Conservation (phyloP, 1,140 invertebrate genomes). For the Campodea augens region DNA sequence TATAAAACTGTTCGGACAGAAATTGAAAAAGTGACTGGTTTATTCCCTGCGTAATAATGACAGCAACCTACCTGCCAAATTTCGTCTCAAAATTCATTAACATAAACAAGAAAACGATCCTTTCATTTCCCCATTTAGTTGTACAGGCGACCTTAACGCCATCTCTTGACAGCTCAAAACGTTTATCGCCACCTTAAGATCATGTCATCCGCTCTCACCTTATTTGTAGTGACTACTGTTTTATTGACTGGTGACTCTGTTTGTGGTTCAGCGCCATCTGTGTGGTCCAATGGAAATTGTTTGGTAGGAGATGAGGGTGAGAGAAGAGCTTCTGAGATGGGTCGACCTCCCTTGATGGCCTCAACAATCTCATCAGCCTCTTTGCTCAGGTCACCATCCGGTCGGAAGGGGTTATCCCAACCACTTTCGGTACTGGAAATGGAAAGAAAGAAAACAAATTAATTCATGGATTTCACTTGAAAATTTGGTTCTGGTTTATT, state of each 20-base stretch:
- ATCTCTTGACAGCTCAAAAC: too few species aligned
- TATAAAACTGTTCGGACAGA: too few species aligned
- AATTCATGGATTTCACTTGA: neutral
- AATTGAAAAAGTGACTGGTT: too few species aligned
- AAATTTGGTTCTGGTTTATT: too few species aligned
- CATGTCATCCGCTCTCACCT: too few species aligned
- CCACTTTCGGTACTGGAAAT: slow-evolving; percentile 73
- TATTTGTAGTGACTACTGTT: neutral
- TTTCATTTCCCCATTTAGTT: too few species aligned
- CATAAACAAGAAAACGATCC: too few species aligned
- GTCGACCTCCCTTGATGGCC: slow-evolving; percentile 73
- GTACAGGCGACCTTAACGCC: too few species aligned
- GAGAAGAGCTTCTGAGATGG: slow-evolving; percentile 33
- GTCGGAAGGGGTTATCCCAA: slow-evolving; percentile 92
- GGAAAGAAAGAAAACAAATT: slow-evolving; percentile 16
- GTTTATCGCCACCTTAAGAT: too few species aligned
- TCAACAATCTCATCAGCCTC: slow-evolving; percentile 93
- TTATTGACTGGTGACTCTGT: neutral
- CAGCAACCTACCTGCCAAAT: too few species aligned
- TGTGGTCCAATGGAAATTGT: neutral
- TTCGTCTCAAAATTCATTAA: too few species aligned
- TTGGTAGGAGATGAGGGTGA: neutral
- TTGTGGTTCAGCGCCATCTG: neutral
- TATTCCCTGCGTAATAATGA: too few species aligned
- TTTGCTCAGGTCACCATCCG: slow-evolving; percentile 78